Evolutionary conservation across 2,113 vertebrate species (phyloP), one percentile per base, ranked within the genome.

Genomic region (Oreamnos americanus): DNA sequence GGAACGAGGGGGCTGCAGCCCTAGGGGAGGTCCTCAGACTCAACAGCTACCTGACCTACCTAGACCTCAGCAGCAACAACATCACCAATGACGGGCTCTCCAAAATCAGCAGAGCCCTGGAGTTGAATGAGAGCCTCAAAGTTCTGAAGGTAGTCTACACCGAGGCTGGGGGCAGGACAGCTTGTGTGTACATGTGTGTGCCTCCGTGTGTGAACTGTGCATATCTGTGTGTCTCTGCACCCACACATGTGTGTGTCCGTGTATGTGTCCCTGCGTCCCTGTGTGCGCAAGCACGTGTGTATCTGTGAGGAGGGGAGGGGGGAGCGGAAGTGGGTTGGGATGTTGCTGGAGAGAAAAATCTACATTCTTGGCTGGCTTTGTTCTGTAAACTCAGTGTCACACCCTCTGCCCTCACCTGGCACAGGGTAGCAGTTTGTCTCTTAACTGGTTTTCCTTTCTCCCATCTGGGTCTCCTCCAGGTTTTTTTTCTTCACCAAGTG

Each of bases 1-100:
- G 99, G 49, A 99, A 99, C 0, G 99, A 99, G 43, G 99, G 99
- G 6, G 99, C 99, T 6, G 90, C 99, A 23, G 99, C 99, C 28
- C 98, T 99, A 43, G 99, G 99, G 45, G 99, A 99, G 87, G 99
- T 99, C 30, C 99, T 99, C 45, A 99, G 99, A 98, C 98, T 99
- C 98, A 99, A 99, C 98, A 99, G 96, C 53, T 98, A 98, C 15
- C 98, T 99, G 89, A 97, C 98, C 96, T 97, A 99, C 85, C 98
- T 99, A 25, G 99, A 99, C 84, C 96, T 99, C 98, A 99, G 98
- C 98, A 98, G 99, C 97, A 99, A 99, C 96, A 98, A 99, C 79
- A 99, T 99, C 95, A 99, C 97, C 88, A 99, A 99, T 0, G 99
- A 99, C 15, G 99, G 99, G 1, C 98, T 98, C 15, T 91, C 97